Evolutionary conservation across 2,888 invertebrate genomes (phyloP), one percentile per base, ranked within the genome.

Genomic region (Sarcophaga caerulescens): DNA sequence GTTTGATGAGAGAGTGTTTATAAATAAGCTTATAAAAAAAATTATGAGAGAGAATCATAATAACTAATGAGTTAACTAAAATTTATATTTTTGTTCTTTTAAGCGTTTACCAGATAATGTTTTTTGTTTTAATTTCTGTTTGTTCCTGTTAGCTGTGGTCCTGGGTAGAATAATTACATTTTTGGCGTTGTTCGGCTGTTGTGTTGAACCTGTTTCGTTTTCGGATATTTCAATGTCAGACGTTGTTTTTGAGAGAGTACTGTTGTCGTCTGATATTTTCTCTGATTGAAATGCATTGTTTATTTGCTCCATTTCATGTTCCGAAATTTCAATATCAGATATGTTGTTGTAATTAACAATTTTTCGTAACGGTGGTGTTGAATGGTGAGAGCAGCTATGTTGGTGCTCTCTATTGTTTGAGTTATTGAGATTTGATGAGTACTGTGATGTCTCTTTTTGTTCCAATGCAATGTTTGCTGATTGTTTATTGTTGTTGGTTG

Each of bases 321-420:
- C 52, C 23, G 52, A 70, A 23, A 70, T 52, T 25, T 70, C 69
- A 57, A 70, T 17, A 17, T 70, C 52, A 8, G 69, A 70, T n/a
- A 70, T 4, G 23, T 52, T 52, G 14, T 21, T 17, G 52, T 70
- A 70, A 52, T 70, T 70, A 3, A 17, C 25, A 57, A 25, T 57
- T 52, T 23, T 68, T 3, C 25, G 52, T 52, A 8, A 21, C 57
- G 52, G 3, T 52, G 25, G 1, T 70, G 14, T 23, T 2, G 59
- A 59, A 17, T 23, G 69, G 25, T 52, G 69, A 21, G 62, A 62
- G 23, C 62, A 62, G 23, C 12, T 62, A 5, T 19, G 21, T 62
- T 5, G 10, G 8, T 11, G 8, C 23, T 21, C 62, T 21, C 21
- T 17, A 10, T 62, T 21, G 23, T 21, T 62, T 21, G 8, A 21